Evolutionary conservation across 2,888 invertebrate genomes (phyloP), one percentile per base, ranked within the genome.

Genomic region (Caenorhabditis sp.): DNA sequence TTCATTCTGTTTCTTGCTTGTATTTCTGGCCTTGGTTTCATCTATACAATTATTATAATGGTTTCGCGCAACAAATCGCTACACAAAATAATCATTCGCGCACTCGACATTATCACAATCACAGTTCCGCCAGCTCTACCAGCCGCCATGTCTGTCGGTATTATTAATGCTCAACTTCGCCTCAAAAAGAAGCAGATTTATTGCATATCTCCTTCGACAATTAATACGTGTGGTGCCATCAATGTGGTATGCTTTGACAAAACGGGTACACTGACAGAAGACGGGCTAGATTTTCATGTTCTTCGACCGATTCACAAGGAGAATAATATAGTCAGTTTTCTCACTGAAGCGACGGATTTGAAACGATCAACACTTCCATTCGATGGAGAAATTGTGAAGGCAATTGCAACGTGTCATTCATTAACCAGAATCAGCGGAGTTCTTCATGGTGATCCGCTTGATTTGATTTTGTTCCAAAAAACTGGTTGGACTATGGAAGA

Each of bases 41-140:
- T 78, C 62, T 96, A 96, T 88, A 96, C 96, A 0, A 90, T 96
- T 26, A 90, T 93, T 1, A 91, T 93, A 4, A 97, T 95, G 92
- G 93, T 93, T 24, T 57, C 58, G 5, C 75, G 83, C 3, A 84
- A 83, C 21, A 74, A 65, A 31, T 58, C 74, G 1, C 3, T 81
- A 14, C 72, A 76, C 50, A 79, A 67, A 23, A 92, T 94, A 81
- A 89, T 93, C 4, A 89, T 95, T 53, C 92, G 94, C 58, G 92
- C 93, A 1, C 89, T 95, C 77, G 95, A 95, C 88, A 93, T 95
- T 68, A 92, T 96, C 78, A 95, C 95, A 0, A 95, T 95, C 81
- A 94, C 94, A 17, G 93, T 95, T 31, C 95, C 95, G 0, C 95
- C 95, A 8, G 95, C 95, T 14, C 89, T 95, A 58, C 95, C 95